Percentiles rank a stretch among this genome's conserved stretches.
These are phyloP conservation scores for Cotesia vestalis DNA, from an alignment of 1,140 invertebrate species.

Conservation along the genomic window DNA sequence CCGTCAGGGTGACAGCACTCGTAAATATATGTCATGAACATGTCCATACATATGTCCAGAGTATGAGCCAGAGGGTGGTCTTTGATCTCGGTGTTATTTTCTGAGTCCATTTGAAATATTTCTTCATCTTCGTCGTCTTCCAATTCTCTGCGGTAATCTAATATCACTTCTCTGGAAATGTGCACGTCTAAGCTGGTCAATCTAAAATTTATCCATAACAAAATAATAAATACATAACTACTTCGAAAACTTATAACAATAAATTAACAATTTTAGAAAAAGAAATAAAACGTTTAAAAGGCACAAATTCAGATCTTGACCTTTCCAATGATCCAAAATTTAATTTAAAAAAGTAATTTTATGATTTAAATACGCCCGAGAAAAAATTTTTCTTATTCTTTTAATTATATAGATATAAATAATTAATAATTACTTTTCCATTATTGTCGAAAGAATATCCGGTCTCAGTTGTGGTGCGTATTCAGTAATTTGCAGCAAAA, in stretches of 20 bases:
- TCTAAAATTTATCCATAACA: constrained; percentile 57
- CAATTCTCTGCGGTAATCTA: constrained; percentile 54
- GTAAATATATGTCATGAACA: constrained; percentile 70
- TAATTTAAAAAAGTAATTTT: too few species aligned
- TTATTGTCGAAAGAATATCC: constrained; percentile 72
- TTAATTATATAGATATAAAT: too few species aligned
- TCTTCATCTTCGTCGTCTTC: constrained; percentile 57
- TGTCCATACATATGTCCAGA: constrained; percentile 73
- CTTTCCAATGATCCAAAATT: too few species aligned
- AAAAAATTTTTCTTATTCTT: too few species aligned
- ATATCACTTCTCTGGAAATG: constrained; percentile 68
- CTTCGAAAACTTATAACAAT: background rate
- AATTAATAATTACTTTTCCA: constrained; percentile 69
- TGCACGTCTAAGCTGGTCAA: constrained; percentile 76
- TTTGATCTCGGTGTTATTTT: constrained; percentile 48
- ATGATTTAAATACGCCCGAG: too few species aligned
- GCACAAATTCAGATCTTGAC: background rate
- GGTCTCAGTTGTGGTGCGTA: constrained; percentile 71
- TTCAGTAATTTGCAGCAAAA: constrained; percentile 71
- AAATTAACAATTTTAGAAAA: background rate
- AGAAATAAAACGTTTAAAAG: background rate
- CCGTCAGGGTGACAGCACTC: constrained; percentile 59
- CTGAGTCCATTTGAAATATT: constrained; percentile 66
- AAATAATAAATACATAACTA: background rate
- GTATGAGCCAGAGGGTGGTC: constrained; percentile 67